A percentile compares a stretch with the other conserved stretches of the same genome.
Conservation (phyloP, 2,888 invertebrate species). For the Coelopa pilipes region DNA sequence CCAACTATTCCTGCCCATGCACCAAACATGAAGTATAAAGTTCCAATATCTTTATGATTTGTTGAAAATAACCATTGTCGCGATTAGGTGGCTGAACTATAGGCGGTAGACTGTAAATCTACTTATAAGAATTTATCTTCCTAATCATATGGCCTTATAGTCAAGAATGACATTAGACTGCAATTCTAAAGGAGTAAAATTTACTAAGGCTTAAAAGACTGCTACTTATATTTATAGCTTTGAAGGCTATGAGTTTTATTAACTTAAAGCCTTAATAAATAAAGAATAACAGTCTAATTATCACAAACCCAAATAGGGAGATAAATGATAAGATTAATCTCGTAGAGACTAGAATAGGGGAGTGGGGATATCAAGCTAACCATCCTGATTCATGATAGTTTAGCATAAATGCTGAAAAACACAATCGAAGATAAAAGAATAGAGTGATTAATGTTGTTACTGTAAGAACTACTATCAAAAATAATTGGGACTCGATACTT, state of each 20-base stretch:
- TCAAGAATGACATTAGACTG: conserved; percentile 72
- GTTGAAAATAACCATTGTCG: too few relatives aligned
- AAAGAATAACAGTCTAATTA: conserved; percentile 52
- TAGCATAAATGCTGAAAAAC: conserved; percentile 68
- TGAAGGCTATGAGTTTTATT: too few relatives aligned
- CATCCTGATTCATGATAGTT: conserved; percentile 69
- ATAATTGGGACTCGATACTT: too few relatives aligned
- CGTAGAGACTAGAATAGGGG: conserved; percentile 46
- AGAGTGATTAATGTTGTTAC: conserved; percentile 71
- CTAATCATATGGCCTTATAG: conserved; percentile 51
- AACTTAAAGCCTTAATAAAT: too few relatives aligned
- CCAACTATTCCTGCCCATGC: conserved; percentile 78
- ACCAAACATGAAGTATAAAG: conserved; percentile 76
- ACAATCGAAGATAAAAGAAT: conserved; percentile 71
- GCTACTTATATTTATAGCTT: too few relatives aligned
- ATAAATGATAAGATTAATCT: conserved; percentile 54
- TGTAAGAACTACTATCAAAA: too few relatives aligned
- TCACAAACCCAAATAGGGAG: conserved; percentile 55
- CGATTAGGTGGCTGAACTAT: too few relatives aligned
- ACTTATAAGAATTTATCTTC: too few relatives aligned
- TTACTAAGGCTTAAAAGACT: too few relatives aligned
- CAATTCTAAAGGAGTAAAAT: conserved; percentile 71
- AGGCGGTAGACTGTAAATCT: too few relatives aligned
- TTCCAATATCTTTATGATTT: conserved; percentile 84
- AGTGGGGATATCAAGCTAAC: conserved; percentile 64